Conservation (phyloP, 1,140 invertebrate species). For the Diachasma alloeum region DNA sequence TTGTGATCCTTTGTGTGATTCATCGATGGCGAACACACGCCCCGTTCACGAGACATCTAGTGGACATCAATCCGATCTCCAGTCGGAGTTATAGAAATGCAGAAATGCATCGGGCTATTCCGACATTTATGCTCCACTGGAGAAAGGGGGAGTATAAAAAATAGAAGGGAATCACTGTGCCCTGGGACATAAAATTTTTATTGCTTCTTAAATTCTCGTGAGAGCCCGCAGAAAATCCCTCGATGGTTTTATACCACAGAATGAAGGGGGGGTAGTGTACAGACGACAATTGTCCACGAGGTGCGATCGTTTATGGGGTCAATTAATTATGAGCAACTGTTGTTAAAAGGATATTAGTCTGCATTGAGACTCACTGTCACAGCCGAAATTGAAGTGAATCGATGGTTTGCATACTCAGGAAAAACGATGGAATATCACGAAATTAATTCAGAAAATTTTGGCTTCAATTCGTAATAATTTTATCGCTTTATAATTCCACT, state of each 20-base stretch:
- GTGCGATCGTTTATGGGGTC: constrained; percentile 15
- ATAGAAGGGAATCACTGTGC: not conserved
- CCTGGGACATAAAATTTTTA: constrained; percentile 8
- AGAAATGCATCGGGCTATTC: not conserved
- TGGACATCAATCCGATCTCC: not conserved
- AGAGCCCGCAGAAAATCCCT: not conserved
- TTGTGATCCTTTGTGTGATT: not conserved
- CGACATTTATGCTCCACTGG: not conserved
- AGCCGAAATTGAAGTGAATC: not conserved
- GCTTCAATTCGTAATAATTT: no score
- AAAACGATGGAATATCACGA: no score
- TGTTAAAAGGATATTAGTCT: constrained; percentile 28
- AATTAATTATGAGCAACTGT: constrained; percentile 20
- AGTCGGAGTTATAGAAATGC: not conserved
- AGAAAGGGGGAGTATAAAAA: not conserved
- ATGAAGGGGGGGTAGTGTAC: not conserved
- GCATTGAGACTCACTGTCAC: constrained; percentile 12
- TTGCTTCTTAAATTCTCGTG: constrained; percentile 7
- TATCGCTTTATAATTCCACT: no score
- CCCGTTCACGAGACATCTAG: not conserved
- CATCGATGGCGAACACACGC: not conserved
- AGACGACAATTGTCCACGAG: not conserved
- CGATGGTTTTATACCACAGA: not conserved
- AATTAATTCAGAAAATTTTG: no score
- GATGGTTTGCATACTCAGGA: not conserved